phyloP scores from a whole-genome alignment of 2,888 invertebrate species.

The Labia minor region DNA sequence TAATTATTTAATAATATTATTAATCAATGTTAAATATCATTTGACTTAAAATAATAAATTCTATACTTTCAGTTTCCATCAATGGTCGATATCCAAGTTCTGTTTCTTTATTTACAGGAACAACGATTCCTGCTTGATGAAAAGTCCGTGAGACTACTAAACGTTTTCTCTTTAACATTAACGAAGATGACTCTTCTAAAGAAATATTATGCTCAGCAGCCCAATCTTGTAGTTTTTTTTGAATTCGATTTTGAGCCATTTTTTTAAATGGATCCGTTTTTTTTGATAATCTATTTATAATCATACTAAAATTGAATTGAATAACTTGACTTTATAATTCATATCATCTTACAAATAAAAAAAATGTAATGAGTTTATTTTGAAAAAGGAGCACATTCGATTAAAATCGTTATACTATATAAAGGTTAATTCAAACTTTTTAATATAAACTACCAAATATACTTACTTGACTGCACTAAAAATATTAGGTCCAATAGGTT shows the following conservation, averaged over 20 bases:
- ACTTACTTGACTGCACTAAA: constrained; percentile 68
- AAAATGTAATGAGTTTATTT: constrained; percentile 18
- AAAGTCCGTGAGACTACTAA: constrained; percentile 60
- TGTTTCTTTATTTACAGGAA: constrained; percentile 69
- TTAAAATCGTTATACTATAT: too few species aligned
- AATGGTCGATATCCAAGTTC: constrained; percentile 74
- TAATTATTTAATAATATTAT: neutral
- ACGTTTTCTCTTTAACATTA: constrained; percentile 50
- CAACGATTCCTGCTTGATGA: constrained; percentile 73
- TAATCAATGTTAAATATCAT: constrained; percentile 17
- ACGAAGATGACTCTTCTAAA: constrained; percentile 45
- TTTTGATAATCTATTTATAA: constrained; percentile 27
- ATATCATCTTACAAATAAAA: too few species aligned
- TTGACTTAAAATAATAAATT: constrained; percentile 30
- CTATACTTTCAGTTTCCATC: constrained; percentile 53
- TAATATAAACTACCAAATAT: too few species aligned
- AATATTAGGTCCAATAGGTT: constrained; percentile 62
- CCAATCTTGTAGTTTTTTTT: constrained; percentile 50
- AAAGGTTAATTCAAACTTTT: too few species aligned
- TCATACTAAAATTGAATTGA: neutral
- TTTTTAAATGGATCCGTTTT: constrained; percentile 52
- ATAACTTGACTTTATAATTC: too few species aligned
- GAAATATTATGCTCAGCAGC: constrained; percentile 49
- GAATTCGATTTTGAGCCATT: constrained; percentile 46
- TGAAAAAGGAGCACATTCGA: constrained; percentile 21